A percentile compares a stretch with the other conserved stretches of the same genome.
phyloP scores from a whole-genome alignment of 1,140 invertebrate species.

The Drosophila yakuba region DNA sequence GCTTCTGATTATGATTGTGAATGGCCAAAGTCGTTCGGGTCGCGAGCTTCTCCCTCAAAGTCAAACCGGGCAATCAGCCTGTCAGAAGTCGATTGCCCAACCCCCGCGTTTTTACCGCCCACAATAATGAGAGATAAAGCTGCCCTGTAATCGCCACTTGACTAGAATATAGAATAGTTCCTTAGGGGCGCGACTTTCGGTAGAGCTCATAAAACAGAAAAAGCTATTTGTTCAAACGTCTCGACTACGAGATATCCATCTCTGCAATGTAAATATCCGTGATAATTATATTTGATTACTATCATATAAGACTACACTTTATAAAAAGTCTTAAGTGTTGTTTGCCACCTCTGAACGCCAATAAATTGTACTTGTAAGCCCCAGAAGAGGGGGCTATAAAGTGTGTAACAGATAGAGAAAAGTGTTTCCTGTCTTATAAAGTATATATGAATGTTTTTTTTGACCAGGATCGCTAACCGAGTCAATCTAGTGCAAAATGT shows the following conservation, averaged over 20 bases:
- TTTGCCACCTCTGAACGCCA: too few relatives aligned
- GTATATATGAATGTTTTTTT: too few relatives aligned
- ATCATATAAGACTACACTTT: too few relatives aligned
- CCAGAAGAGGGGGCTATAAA: too few relatives aligned
- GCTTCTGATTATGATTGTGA: slow-evolving; percentile 36
- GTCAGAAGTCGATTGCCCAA: slow-evolving; percentile 15
- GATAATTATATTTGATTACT: too few relatives aligned
- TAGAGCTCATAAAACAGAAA: background rate
- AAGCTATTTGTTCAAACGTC: background rate
- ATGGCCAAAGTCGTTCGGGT: slow-evolving; percentile 63
- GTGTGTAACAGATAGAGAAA: too few relatives aligned
- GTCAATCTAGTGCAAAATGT: too few relatives aligned
- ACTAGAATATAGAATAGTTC: background rate
- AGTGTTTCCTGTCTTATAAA: too few relatives aligned
- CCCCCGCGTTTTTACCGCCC: background rate
- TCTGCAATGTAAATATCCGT: too few relatives aligned
- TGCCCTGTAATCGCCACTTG: slow-evolving; percentile 8
- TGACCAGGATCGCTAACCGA: too few relatives aligned
- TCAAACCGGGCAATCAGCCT: slow-evolving; percentile 55
- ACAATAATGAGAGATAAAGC: background rate
- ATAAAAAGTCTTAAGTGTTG: too few relatives aligned
- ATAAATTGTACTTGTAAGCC: too few relatives aligned
- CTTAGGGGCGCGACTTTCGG: slow-evolving; percentile 2
- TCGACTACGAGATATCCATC: background rate
- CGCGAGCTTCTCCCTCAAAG: slow-evolving; percentile 49